Percentiles rank a stretch among this genome's conserved stretches.
Conservation (phyloP, 2,113 vertebrate species). For the Bos javanicus region DNA sequence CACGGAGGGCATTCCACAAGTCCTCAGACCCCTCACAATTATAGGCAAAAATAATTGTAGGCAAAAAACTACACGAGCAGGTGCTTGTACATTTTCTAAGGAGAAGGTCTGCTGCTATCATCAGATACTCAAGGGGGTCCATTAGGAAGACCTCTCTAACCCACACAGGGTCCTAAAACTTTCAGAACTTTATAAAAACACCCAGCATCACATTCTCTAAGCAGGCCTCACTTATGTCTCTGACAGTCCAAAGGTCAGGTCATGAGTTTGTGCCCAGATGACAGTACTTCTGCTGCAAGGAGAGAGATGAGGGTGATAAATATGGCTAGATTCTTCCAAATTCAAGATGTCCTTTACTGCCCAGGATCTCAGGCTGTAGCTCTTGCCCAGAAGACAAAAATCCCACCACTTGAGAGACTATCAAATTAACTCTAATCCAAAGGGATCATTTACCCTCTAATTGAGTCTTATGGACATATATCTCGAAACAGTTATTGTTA, state of each 20-base stretch:
- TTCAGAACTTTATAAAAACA: background rate
- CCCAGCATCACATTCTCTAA: background rate
- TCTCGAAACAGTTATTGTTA: slow-evolving; percentile 17
- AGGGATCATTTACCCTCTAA: slow-evolving; percentile 15
- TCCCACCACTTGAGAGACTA: background rate
- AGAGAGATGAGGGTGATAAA: background rate
- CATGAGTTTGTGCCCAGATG: background rate
- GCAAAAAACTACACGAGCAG: background rate
- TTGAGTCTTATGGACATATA: slow-evolving; percentile 1
- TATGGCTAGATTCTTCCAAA: background rate
- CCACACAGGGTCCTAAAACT: background rate
- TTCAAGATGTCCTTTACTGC: background rate
- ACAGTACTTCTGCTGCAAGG: background rate
- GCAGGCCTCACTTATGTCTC: background rate
- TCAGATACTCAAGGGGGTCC: background rate
- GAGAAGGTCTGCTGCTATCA: background rate
- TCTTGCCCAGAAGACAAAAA: slow-evolving; percentile 32
- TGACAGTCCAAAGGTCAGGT: background rate
- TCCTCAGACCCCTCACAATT: background rate
- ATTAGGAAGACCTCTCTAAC: background rate
- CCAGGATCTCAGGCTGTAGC: background rate
- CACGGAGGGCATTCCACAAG: background rate
- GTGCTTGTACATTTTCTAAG: background rate
- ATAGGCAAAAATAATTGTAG: background rate
- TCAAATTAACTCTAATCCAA: slow-evolving; percentile 24